Evolutionary conservation across 2,113 vertebrate species (phyloP), one percentile per base, ranked within the genome.

Genomic region (Caranx ignobilis): DNA sequence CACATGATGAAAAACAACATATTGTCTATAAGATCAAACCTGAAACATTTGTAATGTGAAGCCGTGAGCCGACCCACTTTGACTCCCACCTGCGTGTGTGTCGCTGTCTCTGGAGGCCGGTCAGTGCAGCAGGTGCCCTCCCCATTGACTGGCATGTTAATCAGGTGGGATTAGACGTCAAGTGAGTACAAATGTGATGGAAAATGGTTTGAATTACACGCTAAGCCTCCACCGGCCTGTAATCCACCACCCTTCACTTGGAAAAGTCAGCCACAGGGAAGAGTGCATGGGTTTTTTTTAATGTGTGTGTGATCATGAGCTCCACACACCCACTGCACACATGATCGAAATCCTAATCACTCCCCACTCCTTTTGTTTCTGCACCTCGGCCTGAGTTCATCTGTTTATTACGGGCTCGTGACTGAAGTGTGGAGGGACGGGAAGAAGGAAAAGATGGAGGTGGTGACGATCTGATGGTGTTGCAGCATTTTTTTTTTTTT

Each of bases 191-290:
- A 94, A 94, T 91, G 86, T 90, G 88, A 93, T 94, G 92, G 87
- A 94, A 94, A 94, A 92, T 87, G 87, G 92, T 91, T 94, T 87
- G 87, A 92, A 88, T 94, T 89, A 88, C 93, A 92, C 12, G 71
- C 82, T 92, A 94, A 94, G 84, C 90, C 83, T 73, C 66, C 72
- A 26, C 77, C 60, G 76, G 57, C 60, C 83, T 54, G 68, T 91
- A 92, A 93, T 89, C 88, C 80, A 13, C 77, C 45, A 80, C 65
- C 81, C 87, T 90, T 89, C 55, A 19, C 77, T 89, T 54, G 32
- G 67, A 83, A 70, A 77, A 87, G 89, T 92, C 86, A 87, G 66
- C 59, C 59, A 41, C 70, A 0, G 71, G 67, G 81, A 32, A 65
- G 37, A 61, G 62, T 48, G 54, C 69, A 2, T 41, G 45, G 61